A percentile compares a stretch with the other conserved stretches of the same genome.
Conservation (phyloP, 2,113 vertebrate genomes). For the Neodontobutis hainanensis region DNA sequence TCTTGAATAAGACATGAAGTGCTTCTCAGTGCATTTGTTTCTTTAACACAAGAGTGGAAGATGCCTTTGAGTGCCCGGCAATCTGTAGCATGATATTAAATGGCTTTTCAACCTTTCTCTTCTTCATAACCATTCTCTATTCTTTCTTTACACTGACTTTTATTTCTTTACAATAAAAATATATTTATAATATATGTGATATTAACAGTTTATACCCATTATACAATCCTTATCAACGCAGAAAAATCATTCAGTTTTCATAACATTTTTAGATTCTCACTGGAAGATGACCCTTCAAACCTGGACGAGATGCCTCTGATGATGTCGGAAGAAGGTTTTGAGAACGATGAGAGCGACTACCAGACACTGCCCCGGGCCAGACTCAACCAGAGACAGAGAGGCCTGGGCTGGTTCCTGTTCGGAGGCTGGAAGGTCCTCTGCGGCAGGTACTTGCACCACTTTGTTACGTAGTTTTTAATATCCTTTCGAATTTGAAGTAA, state of each 20-base stretch:
- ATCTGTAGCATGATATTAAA: constrained; percentile 3
- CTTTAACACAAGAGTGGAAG: constrained; percentile 31
- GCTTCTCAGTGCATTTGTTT: constrained; percentile 26
- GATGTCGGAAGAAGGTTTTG: constrained; percentile 99
- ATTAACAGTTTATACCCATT: too few relatives aligned
- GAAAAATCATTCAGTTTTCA: neutral
- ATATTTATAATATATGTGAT: too few relatives aligned
- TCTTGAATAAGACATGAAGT: constrained; percentile 46
- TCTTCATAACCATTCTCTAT: neutral
- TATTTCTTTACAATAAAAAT: too few relatives aligned
- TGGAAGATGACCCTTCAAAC: constrained; percentile 91
- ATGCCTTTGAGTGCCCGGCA: constrained; percentile 1
- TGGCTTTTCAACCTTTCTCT: constrained; percentile 4
- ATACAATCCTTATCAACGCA: neutral
- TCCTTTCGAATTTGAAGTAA: neutral
- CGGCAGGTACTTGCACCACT: constrained; percentile 78
- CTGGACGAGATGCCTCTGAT: constrained; percentile 98
- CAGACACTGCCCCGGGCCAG: constrained; percentile 93
- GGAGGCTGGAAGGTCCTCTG: constrained; percentile 95
- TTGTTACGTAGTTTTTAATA: neutral
- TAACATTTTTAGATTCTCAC: constrained; percentile 82
- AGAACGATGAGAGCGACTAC: constrained; percentile 96
- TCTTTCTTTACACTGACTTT: neutral
- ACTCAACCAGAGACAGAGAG: constrained; percentile 78
- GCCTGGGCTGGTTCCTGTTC: constrained; percentile 89